phyloP scores from a whole-genome alignment of 2,888 invertebrate species.

The Megamerina dolium region DNA sequence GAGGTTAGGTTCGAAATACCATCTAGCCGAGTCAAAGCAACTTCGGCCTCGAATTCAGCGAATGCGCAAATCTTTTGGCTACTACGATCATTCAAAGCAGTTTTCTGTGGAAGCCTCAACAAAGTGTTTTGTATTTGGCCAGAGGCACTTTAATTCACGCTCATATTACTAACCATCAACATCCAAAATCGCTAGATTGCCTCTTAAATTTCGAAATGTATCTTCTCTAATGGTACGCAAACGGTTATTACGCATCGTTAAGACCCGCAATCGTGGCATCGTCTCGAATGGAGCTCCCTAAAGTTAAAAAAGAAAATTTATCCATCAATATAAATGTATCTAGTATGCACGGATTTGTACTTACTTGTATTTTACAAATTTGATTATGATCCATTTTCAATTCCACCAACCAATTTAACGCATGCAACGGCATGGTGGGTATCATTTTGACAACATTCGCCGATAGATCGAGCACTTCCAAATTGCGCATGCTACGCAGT shows the following conservation, averaged over 20 bases:
- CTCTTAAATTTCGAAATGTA: slow-evolving; percentile 67
- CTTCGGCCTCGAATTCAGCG: too few species aligned
- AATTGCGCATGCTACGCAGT: slow-evolving; percentile 63
- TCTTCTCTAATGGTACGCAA: slow-evolving; percentile 67
- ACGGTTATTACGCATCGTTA: slow-evolving; percentile 71
- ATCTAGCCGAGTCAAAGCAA: too few species aligned
- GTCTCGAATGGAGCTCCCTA: slow-evolving; percentile 71
- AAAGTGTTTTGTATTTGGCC: slow-evolving; percentile 2
- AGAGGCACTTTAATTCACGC: too few species aligned
- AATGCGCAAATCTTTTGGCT: too few species aligned
- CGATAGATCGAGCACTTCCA: slow-evolving; percentile 81
- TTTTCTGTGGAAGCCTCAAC: not conserved
- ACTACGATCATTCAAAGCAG: too few species aligned
- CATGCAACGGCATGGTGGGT: slow-evolving; percentile 61
- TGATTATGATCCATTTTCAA: slow-evolving; percentile 78
- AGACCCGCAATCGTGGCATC: slow-evolving; percentile 76
- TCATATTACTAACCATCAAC: slow-evolving; percentile 68
- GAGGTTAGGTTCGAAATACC: too few species aligned
- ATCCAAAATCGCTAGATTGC: slow-evolving; percentile 76
- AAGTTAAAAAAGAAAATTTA: not conserved
- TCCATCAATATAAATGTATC: not conserved
- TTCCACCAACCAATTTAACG: slow-evolving; percentile 82
- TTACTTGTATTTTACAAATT: slow-evolving; percentile 66
- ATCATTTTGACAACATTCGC: slow-evolving; percentile 69
- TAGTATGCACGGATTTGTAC: slow-evolving; percentile 3